Base-by-base conservation (phyloP, 1,140 invertebrate genomes). In the Drosophila miranda region DNA sequence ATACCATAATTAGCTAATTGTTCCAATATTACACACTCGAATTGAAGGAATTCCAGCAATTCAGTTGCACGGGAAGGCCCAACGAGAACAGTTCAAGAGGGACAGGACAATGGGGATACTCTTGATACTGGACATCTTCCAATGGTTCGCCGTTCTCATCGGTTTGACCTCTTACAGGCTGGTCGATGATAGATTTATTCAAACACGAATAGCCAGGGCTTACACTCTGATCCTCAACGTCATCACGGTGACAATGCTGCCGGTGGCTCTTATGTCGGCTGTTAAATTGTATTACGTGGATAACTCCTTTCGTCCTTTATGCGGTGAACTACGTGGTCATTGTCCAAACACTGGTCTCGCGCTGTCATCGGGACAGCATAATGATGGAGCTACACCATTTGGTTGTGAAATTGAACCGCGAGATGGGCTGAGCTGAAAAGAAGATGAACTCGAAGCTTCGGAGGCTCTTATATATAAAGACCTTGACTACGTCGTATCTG, bases 221-320 rank as follows among this genome's bases (percentile, higher is more conserved):
- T 84, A 86, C 16, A 38, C 67, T 0, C 4, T 74, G 19, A 3
- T 61, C 4, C 3, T 57, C 1, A 84, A 84, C n/a, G 30, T 38
- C 0, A 8, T 80, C 0, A 44, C 26, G 2, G 4, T 86, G 8
- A 6, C 13, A 0, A 1, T 52, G 8, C 34, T 86, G 2, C 80
- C 80, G 0, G 0, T n/a, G 2, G 14, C 41, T 11, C 28, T 66
- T 6, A 55, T 67, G 44, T 6, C 9, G 1, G 8, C 46, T 5
- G 8, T 56, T 0, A 3, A 48, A 44, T 84, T n/a, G n/a, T n/a
- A n/a, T n/a, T n/a, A n/a, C n/a, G 16, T 21, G 11, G 8, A n/a
- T 48, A n/a, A 53, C 45, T n/a, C 51, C 54, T 2, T 75, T 53
- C 16, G 26, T 69, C 1, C n/a, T 59, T 4, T 49, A 50, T 26